Base-by-base conservation (phyloP, 2,797 vertebrate species). In the Arrhamphus sclerolepis region DNA sequence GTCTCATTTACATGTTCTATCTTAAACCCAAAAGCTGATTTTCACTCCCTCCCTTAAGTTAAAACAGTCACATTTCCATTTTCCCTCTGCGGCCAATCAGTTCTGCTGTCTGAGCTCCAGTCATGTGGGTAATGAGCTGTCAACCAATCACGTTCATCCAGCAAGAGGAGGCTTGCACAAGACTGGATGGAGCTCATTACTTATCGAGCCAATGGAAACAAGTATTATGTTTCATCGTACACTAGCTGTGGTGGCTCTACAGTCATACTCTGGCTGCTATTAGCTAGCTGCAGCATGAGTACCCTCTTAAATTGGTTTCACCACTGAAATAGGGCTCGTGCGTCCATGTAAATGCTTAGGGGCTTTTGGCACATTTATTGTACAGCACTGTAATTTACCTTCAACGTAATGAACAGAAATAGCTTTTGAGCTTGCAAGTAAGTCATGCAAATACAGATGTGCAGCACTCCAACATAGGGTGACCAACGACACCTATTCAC, bases 1-100 rank as follows among this genome's bases (percentile, higher is more conserved):
- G 73, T 77, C 72, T 82, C 56, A 75, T 83, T 80, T 87, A 60
- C 85, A 85, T 81, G 78, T 83, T 74, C 44, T 48, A 66, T 70
- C 67, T 81, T 55, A 70, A 83, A 82, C 58, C 59, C 70, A 80
- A 68, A 43, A 4, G 18, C 24, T 66, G 7, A 78, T 86, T 75
- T 80, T 54, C 77, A 70, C 81, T 52, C 52, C 46, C 11, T 8
- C 20, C 69, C 50, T 59, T 22, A 73, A 80, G 62, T 74, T 52
- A 59, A 73, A 83, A 54, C 53, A 64, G 62, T 75, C 39, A 19
- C 17, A 4, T 47, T 20, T 22, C 46, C 24, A 26, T 38, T 22
- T 26, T 31, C 57, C 14, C 42, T 47, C 31, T 16, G 64, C 43
- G 4, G 44, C 86, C 83, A 87, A 87, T 86, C 81, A 80, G 78